phyloP scores from a whole-genome alignment of 2,113 vertebrate genomes.

The Phodopus roborovskii region DNA sequence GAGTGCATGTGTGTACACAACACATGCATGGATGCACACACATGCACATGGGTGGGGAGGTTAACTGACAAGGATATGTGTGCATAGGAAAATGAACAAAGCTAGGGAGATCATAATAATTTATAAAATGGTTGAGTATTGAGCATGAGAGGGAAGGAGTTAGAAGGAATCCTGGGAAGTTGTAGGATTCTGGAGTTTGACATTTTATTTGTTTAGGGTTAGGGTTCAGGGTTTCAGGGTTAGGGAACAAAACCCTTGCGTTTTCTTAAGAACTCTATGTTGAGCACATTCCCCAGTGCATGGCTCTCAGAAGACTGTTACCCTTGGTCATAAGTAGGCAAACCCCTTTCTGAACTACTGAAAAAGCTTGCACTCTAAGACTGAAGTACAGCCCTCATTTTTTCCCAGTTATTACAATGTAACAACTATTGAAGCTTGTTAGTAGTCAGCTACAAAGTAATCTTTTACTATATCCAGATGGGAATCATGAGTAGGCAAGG shows the following conservation, averaged over 20 bases:
- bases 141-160: background rate
- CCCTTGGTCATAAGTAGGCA: background rate
- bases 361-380: background rate
- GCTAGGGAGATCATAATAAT: background rate
- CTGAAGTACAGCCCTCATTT: background rate
- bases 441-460: background rate
- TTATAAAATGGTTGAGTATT: background rate
- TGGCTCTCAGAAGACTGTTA: background rate
- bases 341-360: background rate
- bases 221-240: too few relatives aligned
- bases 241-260: background rate
- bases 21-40: background rate
- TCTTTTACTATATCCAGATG: background rate
- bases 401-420: conserved; percentile 38
- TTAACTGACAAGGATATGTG: background rate
- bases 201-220: background rate
- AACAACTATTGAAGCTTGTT: background rate
- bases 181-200: background rate
- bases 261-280: background rate
- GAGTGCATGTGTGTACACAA: background rate
- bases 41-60: background rate
- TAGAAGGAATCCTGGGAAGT: background rate
- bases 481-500: background rate
- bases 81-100: background rate
- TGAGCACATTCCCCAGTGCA: background rate